Base-by-base conservation (phyloP, 2,888 invertebrate species). In the Thysanoteuthis rhombus region DNA sequence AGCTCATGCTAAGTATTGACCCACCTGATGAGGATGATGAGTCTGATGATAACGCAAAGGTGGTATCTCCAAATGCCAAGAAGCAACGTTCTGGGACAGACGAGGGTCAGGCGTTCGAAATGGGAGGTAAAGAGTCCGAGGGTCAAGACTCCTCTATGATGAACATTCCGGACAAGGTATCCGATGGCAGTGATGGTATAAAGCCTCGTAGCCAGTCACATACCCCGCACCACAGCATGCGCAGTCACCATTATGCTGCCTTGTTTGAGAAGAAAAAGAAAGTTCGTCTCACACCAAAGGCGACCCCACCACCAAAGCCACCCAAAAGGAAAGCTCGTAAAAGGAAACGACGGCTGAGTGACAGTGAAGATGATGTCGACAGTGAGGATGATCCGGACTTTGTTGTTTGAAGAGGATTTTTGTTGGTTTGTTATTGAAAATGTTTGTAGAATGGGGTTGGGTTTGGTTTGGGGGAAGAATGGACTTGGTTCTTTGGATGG, bases 11-110 rank as follows among this genome's bases (percentile, higher is more conserved):
- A 95, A 97, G 97, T 95, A 97, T 97, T 94, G 97, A 97, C 95
- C 97, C 97, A 47, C 97, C 97, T 93, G 97, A 97, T 94, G 97
- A 97, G 16, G 97, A 97, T 75, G 97, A 97, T 93, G 97, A 97
- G 93, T 97, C 97, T 94, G 97, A 97, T 42, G 96, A 96, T 40
- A 94, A 94, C 89, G 94, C 94, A 93, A 94, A 94, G n/a, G 45
- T 32, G 32, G 32, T 58, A 58, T 42, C 16, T 91, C 91, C 92
- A 42, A 40, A 45, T 12, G n/a, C 32, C 32, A 92, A 91, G 75
- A 75, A 75, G n/a, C 75, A 75, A 36, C 75, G 75, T n/a, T 36
- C 75, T 36, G 75, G n/a, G n/a, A 16, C 10, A 36, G 75, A 75
- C 2, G 75, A 75, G n/a, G n/a, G 75, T 16, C 75, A 75, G 4